Evolutionary conservation across 2,797 vertebrate genomes (phyloP).

Genomic region (Ctenopoma multispine): DNA sequence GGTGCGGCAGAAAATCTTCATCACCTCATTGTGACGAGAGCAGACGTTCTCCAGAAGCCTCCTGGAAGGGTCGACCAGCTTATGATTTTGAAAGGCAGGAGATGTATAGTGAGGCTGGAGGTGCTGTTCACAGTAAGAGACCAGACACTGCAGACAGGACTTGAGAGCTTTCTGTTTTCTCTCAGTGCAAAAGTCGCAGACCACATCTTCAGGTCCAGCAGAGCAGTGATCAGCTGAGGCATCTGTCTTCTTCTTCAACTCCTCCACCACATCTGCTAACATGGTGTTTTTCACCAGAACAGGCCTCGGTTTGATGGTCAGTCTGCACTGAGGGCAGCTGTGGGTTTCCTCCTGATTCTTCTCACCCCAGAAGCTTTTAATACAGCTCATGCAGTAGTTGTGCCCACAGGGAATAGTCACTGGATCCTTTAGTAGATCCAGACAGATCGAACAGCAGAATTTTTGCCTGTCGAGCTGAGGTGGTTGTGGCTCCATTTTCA

Average conservation of each 20-base stretch:
- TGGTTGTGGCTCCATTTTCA: background rate
- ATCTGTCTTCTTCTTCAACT: background rate
- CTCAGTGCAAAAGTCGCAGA: no score
- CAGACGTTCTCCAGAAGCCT: background rate
- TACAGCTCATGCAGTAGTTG: background rate
- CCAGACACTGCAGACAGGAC: no score
- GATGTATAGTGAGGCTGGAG: background rate
- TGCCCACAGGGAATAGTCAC: background rate
- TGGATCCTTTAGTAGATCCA: background rate
- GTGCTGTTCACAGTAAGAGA: background rate
- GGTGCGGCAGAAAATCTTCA: background rate
- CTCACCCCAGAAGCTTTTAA: background rate
- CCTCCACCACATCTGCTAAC: background rate
- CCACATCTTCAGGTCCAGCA: background rate
- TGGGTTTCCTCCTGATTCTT: background rate
- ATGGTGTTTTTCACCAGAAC: background rate
- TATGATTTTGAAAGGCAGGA: background rate
- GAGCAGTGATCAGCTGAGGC: background rate
- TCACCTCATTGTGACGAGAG: background rate
- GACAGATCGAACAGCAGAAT: background rate
- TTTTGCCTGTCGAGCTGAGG: background rate
- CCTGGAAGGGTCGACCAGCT: background rate
- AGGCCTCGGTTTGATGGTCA: background rate
- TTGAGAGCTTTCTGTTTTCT: background rate
- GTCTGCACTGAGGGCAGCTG: background rate